phyloP scores from a whole-genome alignment of 2,113 vertebrate species.

The Callipepla californica region DNA sequence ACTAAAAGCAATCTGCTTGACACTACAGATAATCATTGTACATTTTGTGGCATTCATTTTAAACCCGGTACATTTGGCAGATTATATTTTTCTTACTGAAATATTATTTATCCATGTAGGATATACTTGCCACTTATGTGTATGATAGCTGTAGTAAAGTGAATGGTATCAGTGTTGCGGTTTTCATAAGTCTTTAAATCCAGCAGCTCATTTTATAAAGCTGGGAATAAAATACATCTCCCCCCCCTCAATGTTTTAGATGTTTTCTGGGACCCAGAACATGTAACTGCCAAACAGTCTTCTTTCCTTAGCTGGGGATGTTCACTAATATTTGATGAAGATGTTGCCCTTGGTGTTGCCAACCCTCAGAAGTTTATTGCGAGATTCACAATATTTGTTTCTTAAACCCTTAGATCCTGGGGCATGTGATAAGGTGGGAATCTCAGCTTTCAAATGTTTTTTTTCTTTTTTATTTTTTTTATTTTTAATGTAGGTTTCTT shows the following conservation, averaged over 20 bases:
- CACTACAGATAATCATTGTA: neutral
- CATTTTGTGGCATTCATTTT: slow-evolving; percentile 7
- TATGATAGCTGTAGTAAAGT: neutral
- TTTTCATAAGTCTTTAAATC: slow-evolving; percentile 1
- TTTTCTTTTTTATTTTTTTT: neutral
- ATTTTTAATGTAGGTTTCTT: neutral
- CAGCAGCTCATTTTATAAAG: neutral
- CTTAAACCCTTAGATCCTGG: slow-evolving; percentile 37
- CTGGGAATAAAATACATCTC: neutral
- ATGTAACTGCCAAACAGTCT: neutral
- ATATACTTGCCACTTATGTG: neutral
- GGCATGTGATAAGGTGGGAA: slow-evolving; percentile 6
- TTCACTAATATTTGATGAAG: slow-evolving; percentile 56
- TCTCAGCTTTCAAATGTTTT: neutral
- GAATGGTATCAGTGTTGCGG: neutral
- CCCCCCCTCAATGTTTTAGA: neutral
- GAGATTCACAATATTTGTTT: slow-evolving; percentile 28
- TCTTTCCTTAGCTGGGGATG: neutral
- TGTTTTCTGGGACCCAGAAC: neutral
- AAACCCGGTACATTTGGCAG: neutral
- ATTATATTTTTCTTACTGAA: neutral
- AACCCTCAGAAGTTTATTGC: slow-evolving; percentile 1
- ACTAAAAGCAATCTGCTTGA: neutral
- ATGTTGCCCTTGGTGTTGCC: slow-evolving; percentile 6
- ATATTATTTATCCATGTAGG: neutral